Evolutionary conservation across 2,888 invertebrate genomes (phyloP).

Genomic region (Plagodis pulveraria): DNA sequence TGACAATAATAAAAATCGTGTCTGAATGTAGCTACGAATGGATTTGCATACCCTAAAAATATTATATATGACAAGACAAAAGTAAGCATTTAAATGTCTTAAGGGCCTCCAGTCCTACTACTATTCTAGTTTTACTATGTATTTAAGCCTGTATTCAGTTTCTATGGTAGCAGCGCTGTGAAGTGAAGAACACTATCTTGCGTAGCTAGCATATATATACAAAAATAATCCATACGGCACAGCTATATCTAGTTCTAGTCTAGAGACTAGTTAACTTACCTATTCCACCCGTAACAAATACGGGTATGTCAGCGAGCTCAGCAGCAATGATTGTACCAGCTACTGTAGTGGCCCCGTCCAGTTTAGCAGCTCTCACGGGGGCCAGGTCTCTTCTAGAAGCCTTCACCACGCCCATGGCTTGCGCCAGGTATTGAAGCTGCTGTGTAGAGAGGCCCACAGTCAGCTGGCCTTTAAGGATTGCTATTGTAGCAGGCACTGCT

Average conservation of each 20-base stretch:
- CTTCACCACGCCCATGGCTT: slow-evolving; percentile 87
- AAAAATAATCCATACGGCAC: background rate
- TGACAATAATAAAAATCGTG: too few species aligned
- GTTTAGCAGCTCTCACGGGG: slow-evolving; percentile 87
- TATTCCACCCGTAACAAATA: slow-evolving; percentile 97
- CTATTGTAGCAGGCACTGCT: slow-evolving; percentile 96
- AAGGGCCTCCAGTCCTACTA: too few species aligned
- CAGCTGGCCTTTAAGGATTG: slow-evolving; percentile 92
- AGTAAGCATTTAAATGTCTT: too few species aligned
- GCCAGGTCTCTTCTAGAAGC: slow-evolving; percentile 95
- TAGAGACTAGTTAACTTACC: slow-evolving; percentile 57
- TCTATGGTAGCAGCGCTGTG: too few species aligned
- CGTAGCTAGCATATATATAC: too few species aligned
- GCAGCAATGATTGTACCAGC: slow-evolving; percentile 96
- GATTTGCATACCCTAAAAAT: too few species aligned
- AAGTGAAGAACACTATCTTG: too few species aligned
- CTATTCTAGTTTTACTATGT: too few species aligned
- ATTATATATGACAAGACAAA: too few species aligned
- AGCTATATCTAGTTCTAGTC: background rate
- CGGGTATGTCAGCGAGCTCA: slow-evolving; percentile 90
- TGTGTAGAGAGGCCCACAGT: slow-evolving; percentile 89
- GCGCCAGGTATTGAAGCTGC: slow-evolving; percentile 88
- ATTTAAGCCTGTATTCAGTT: too few species aligned
- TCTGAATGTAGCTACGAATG: too few species aligned
- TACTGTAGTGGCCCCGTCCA: slow-evolving; percentile 97